These are phyloP conservation scores for Agrochola macilenta DNA, from an alignment of 2,888 invertebrate species.

Conservation along the genomic window DNA sequence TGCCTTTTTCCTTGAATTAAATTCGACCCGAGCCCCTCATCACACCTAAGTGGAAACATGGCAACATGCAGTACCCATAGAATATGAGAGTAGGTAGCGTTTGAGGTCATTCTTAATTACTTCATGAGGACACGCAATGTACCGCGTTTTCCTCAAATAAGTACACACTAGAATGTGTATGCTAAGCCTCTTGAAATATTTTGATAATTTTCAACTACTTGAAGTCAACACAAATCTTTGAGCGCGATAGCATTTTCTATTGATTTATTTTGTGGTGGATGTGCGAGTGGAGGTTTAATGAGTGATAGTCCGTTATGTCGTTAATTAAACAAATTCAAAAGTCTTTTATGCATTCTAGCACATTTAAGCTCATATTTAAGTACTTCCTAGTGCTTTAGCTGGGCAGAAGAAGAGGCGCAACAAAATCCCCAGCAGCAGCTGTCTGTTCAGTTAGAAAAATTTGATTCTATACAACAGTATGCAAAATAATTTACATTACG, in stretches of 20 bases:
- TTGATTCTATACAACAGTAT: no score
- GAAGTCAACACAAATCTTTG: neutral
- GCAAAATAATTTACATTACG: no score
- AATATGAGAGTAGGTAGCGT: constrained; percentile 27
- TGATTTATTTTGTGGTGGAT: neutral
- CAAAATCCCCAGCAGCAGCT: no score
- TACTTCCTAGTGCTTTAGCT: no score
- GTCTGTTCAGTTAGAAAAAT: no score
- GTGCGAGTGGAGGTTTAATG: no score
- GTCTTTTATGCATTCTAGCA: no score
- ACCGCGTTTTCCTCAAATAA: no score
- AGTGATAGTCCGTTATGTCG: neutral
- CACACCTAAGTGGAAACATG: constrained; percentile 55
- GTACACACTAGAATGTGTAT: neutral
- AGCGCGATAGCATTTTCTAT: neutral
- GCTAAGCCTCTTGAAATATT: neutral
- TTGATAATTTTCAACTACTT: neutral
- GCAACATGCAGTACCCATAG: constrained; percentile 27
- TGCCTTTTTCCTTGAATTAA: constrained; percentile 58
- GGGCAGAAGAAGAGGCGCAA: no score
- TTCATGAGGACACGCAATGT: constrained; percentile 4
- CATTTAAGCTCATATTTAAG: no score
- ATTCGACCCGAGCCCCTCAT: constrained; percentile 55
- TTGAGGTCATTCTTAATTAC: constrained; percentile 42
- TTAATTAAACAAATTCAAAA: no score